A percentile compares a stretch with the other conserved stretches of the same genome.
Conservation (phyloP, 2,888 invertebrate genomes). For the Agonopterix heracliana region DNA sequence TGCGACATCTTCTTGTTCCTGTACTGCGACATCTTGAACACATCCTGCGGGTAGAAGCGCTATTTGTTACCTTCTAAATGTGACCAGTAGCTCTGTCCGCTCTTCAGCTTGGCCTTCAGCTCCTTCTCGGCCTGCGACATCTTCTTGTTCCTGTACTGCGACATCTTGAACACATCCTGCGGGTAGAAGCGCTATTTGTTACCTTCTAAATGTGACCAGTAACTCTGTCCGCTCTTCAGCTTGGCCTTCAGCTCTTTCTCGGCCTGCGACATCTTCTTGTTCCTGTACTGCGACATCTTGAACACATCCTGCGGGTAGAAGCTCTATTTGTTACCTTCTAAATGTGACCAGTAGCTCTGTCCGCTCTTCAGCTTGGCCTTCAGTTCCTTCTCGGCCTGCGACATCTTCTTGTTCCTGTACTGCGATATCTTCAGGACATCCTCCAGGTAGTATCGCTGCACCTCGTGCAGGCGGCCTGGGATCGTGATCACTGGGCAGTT, state of each 20-base stretch:
- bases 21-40: slow-evolving; percentile 22
- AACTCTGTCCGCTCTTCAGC: slow-evolving; percentile 47
- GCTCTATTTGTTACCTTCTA: slow-evolving; percentile 64
- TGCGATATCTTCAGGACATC: slow-evolving; percentile 81
- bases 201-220: slow-evolving; percentile 65
- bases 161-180: slow-evolving; percentile 33
- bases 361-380: slow-evolving; percentile 42
- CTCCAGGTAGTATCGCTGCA: slow-evolving; percentile 86
- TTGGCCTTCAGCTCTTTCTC: slow-evolving; percentile 50
- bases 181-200: no score
- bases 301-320: slow-evolving; percentile 89
- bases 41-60: no score
- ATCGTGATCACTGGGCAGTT: slow-evolving; percentile 85
- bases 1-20: no score
- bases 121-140: slow-evolving; percentile 38
- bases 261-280: slow-evolving; percentile 61
- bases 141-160: slow-evolving; percentile 69
- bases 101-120: slow-evolving; percentile 39
- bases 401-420: slow-evolving; percentile 73
- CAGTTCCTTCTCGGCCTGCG: slow-evolving; percentile 48
- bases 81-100: slow-evolving; percentile 59
- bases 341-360: slow-evolving; percentile 59
- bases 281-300: slow-evolving; percentile 74
- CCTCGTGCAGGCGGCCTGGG: slow-evolving; percentile 84
- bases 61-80: slow-evolving; percentile 47